Percentiles rank a stretch among this genome's conserved stretches.
Evolutionary conservation across 1,140 invertebrate genomes (phyloP).

Genomic region (Homalodisca vitripennis): DNA sequence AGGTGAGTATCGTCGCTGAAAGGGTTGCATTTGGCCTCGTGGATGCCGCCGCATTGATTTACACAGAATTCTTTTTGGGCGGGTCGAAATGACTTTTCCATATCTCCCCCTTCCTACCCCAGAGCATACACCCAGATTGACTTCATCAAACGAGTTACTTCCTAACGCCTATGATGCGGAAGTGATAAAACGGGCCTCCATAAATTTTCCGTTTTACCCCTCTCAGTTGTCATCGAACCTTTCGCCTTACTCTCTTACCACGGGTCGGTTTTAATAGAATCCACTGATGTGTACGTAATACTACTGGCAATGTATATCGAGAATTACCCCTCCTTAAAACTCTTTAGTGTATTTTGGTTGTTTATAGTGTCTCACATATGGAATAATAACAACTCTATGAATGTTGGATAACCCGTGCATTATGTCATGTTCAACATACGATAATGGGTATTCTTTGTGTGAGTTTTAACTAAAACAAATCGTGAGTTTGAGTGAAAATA

Average conservation of each 20-base stretch:
- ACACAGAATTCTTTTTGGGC: background rate
- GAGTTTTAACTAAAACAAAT: too few relatives aligned
- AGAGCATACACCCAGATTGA: background rate
- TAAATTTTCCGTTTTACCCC: background rate
- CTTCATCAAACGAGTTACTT: background rate
- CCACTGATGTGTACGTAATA: background rate
- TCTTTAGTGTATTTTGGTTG: too few relatives aligned
- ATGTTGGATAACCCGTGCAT: too few relatives aligned
- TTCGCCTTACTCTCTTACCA: background rate
- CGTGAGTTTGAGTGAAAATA: too few relatives aligned
- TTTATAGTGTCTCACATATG: too few relatives aligned
- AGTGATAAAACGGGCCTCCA: background rate
- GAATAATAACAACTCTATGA: too few relatives aligned
- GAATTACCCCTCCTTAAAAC: too few relatives aligned
- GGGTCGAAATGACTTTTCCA: background rate
- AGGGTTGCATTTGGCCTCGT: background rate
- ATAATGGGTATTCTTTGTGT: too few relatives aligned
- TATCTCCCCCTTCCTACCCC: background rate
- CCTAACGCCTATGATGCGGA: background rate
- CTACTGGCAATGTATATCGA: too few relatives aligned
- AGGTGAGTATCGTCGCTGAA: too few relatives aligned
- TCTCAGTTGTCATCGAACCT: background rate
- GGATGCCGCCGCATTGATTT: background rate
- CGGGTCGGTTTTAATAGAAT: background rate
- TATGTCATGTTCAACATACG: too few relatives aligned